Conservation (phyloP, 2,113 vertebrate species). For the Strigops habroptila region DNA sequence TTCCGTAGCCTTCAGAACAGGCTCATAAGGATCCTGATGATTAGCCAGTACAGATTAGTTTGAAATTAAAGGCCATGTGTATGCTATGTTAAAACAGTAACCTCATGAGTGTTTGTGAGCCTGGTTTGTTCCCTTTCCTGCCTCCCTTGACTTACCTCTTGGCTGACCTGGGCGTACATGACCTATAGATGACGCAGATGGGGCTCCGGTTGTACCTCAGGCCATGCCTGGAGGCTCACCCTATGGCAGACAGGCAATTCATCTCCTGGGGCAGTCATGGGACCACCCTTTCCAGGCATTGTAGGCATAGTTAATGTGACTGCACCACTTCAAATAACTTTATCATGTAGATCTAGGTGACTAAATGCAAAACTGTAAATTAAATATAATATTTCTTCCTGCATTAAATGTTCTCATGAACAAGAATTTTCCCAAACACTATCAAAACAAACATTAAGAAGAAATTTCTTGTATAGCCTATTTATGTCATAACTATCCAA, state of each 20-base stretch:
- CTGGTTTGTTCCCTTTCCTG: not conserved
- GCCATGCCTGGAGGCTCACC: not conserved
- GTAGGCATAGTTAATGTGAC: not conserved
- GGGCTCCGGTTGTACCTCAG: not conserved
- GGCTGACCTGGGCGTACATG: not conserved
- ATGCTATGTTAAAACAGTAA: not conserved
- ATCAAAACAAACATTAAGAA: not conserved
- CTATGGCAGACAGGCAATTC: not conserved
- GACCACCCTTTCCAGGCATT: not conserved
- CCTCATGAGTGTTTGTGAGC: not conserved
- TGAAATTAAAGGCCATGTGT: not conserved
- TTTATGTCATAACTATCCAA: not conserved
- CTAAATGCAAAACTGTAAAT: not conserved
- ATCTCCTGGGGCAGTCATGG: not conserved
- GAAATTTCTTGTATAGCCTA: not conserved
- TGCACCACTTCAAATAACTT: not conserved
- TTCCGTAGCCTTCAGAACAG: not conserved
- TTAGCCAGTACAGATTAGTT: not conserved
- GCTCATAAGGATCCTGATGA: not conserved
- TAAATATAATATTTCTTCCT: not conserved
- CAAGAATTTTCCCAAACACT: not conserved
- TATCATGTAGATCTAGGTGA: not conserved
- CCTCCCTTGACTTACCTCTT: not conserved
- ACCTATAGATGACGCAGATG: not conserved
- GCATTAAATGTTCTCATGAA: not conserved